phyloP scores from a whole-genome alignment of 2,113 vertebrate genomes.

The Embiotoca jacksoni region DNA sequence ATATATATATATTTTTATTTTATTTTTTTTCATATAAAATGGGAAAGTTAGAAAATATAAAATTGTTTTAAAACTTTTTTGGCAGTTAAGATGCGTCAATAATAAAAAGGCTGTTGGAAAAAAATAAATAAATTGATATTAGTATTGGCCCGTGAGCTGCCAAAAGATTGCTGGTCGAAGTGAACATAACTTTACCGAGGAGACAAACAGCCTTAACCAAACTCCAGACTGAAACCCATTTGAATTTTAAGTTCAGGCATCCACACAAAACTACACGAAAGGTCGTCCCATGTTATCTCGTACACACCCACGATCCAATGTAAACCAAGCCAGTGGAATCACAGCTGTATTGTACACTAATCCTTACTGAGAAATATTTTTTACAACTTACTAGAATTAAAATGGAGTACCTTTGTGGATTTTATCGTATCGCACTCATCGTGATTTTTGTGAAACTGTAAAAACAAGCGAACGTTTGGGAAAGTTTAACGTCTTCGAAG shows the following conservation, averaged over 20 bases:
- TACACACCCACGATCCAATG: conserved; percentile 43
- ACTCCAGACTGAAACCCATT: conserved; percentile 35
- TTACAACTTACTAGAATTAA: conserved; percentile 67
- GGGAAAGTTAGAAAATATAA: conserved; percentile 33
- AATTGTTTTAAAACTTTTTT: conserved; percentile 47
- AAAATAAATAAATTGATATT: conserved; percentile 31
- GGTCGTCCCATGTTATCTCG: conserved; percentile 40
- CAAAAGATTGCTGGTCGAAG: conserved; percentile 5
- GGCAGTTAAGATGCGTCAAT: conserved; percentile 27
- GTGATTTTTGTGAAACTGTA: conserved; percentile 66
- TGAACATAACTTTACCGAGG: conserved; percentile 32
- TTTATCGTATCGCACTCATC: conserved; percentile 59
- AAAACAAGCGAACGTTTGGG: conserved; percentile 36
- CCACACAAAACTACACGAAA: not conserved
- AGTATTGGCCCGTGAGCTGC: conserved; percentile 25
- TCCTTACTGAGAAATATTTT: conserved; percentile 72
- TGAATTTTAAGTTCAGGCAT: conserved; percentile 26
- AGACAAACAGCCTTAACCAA: conserved; percentile 48
- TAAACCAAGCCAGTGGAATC: conserved; percentile 63
- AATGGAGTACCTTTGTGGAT: conserved; percentile 61
- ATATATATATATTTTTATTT: conserved; percentile 13
- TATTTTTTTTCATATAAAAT: conserved; percentile 23
- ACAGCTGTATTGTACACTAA: conserved; percentile 72
- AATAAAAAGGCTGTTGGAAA: conserved; percentile 37
- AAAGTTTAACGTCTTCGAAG: conserved; percentile 37